These are phyloP conservation scores for Alosa alosa DNA, from an alignment of 2,113 vertebrate species.

Conservation along the genomic window DNA sequence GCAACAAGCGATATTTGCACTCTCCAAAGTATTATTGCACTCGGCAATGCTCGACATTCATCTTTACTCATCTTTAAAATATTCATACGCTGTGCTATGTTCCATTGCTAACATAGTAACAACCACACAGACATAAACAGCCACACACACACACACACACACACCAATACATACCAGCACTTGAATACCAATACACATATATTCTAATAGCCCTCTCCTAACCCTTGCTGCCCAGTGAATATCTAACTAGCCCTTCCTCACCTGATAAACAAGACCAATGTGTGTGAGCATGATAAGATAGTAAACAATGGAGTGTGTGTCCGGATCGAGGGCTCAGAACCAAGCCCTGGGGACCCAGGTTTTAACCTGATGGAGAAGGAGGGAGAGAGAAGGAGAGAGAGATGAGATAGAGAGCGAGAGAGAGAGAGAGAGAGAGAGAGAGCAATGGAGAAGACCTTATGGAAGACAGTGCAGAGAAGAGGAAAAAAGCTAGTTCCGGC, in stretches of 20 bases:
- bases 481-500: neutral
- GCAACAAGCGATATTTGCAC: neutral
- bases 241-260: neutral
- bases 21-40: neutral
- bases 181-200: constrained; percentile 3
- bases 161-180: constrained; percentile 15
- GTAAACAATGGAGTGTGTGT: neutral
- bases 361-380: neutral
- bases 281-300: neutral
- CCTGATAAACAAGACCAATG: neutral
- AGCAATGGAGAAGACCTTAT: neutral
- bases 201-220: neutral
- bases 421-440: neutral
- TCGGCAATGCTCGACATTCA: too few relatives aligned
- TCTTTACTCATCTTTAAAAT: too few relatives aligned
- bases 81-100: neutral
- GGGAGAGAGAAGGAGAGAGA: neutral
- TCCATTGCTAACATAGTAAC: neutral
- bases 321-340: neutral
- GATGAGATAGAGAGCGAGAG: neutral
- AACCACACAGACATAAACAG: constrained; percentile 15
- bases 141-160: constrained; percentile 37
- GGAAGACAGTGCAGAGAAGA: neutral
- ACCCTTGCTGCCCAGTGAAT: neutral
- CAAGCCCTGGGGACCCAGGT: neutral